These are phyloP conservation scores for Scytalopus superciliaris DNA, from an alignment of 2,113 vertebrate genomes.

Conservation along the genomic window DNA sequence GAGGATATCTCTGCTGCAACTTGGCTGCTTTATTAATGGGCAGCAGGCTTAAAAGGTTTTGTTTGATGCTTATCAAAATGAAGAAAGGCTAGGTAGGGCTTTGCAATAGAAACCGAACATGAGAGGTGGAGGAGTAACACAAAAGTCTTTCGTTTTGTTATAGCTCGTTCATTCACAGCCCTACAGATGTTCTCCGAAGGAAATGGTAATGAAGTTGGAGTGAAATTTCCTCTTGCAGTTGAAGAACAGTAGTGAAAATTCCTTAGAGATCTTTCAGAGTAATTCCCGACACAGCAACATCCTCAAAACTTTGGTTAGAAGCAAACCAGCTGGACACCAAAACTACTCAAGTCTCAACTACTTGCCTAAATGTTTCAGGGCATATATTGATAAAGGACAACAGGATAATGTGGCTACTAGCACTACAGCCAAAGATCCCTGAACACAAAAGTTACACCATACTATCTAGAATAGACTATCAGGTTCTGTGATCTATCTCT, in stretches of 20 bases:
- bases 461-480: background rate
- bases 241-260: slow-evolving; percentile 33
- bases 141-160: background rate
- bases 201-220: slow-evolving; percentile 42
- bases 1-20: background rate
- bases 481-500: background rate
- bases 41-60: slow-evolving; percentile 6
- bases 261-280: slow-evolving; percentile 22
- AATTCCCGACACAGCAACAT: background rate
- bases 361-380: background rate
- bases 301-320: background rate
- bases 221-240: slow-evolving; percentile 38
- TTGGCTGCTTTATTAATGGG: background rate
- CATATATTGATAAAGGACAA: background rate
- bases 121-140: background rate
- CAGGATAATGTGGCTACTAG: background rate
- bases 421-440: background rate
- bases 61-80: slow-evolving; percentile 31
- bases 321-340: slow-evolving; percentile 1
- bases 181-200: slow-evolving; percentile 15
- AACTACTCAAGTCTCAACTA: background rate
- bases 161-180: background rate
- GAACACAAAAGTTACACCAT: background rate
- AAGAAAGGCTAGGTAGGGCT: slow-evolving; percentile 63
- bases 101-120: background rate